phyloP scores from a whole-genome alignment of 2,797 vertebrate species.

The Spea hammondii region DNA sequence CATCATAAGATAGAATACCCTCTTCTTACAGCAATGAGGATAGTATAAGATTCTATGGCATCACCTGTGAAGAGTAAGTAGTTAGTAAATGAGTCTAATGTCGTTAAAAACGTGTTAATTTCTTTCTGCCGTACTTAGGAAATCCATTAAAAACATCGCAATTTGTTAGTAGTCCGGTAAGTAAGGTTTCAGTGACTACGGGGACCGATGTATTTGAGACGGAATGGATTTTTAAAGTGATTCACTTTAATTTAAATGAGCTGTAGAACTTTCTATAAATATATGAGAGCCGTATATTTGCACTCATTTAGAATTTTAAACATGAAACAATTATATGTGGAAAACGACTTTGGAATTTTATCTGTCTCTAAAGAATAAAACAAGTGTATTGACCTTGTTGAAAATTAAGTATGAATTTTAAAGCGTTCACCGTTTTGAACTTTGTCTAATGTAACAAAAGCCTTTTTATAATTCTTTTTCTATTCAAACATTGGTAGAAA shows the following conservation, averaged over 20 bases:
- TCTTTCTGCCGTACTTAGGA: not conserved
- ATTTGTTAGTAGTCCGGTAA: not conserved
- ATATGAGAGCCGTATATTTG: slow-evolving; percentile 6
- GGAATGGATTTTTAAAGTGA: slow-evolving; percentile 15
- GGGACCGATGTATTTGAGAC: not conserved
- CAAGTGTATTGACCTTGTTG: slow-evolving; percentile 41
- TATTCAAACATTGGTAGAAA: not conserved
- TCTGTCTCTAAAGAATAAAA: slow-evolving; percentile 41
- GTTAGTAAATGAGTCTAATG: too few species aligned
- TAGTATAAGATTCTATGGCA: too few species aligned
- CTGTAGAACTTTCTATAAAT: slow-evolving; percentile 1
- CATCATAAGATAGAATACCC: too few species aligned
- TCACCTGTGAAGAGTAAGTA: too few species aligned
- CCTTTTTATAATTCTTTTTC: not conserved
- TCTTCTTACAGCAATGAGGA: too few species aligned
- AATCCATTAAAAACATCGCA: not conserved
- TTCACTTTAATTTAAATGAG: slow-evolving; percentile 20
- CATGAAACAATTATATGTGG: slow-evolving; percentile 27
- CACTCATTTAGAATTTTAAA: slow-evolving; percentile 34
- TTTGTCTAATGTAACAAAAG: slow-evolving; percentile 10
- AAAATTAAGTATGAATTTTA: slow-evolving; percentile 37
- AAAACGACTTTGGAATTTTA: slow-evolving; percentile 40
- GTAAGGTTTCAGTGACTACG: not conserved
- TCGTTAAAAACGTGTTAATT: not conserved
- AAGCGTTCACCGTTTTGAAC: not conserved